Base-by-base conservation (phyloP, 2,797 vertebrate species). In the Erpetoichthys calabaricus region DNA sequence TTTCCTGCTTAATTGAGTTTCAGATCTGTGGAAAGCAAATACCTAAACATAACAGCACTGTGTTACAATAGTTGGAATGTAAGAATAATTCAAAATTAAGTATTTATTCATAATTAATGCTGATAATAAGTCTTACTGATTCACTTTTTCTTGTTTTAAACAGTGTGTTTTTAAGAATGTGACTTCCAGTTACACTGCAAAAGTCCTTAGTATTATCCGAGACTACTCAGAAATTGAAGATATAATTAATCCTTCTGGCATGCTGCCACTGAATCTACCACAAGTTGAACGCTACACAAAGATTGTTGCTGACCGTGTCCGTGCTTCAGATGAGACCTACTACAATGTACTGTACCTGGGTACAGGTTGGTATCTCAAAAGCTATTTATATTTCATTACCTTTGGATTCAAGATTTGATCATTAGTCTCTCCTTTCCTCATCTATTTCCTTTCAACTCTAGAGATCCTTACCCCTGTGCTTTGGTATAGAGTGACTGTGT, bases 171-270 rank as follows among this genome's bases (percentile, higher is more conserved):
- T 66, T 4, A 82, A 68, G 55, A 82, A 79, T 62, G 59, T 72
- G 1, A 65, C 77, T 4, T 47, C 68, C 0, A 70, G 67, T 46
- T 71, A 79, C n/a, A 72, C 77, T 56, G 64, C 76, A 59, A 83
- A 81, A 59, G 80, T 75, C 57, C 73, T 89, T 7, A 75, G 68
- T 3, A 70, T 87, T 59, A 85, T 88, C 58, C 71, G 75, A 44
- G 85, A 87, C 65, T 71, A 88, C 60, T 80, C 86, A 1, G 87
- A 89, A 60, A 86, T 89, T 3, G 87, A 89, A 59, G 75, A 80
- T 0, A 70, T 84, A 57, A 82, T 89, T 59, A 73, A 67, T 3
- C 83, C 87, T 0, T 80, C 86, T 1, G 83, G 78, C 1, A 75
- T 76, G 9, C 77, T 64, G 4, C 86, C 86, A 1, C 75, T 89